Percentiles rank a stretch among this genome's conserved stretches.
Evolutionary conservation across 92 coral and sea anemone species (phyloP).

Genomic region (Zoanthus solanderi): DNA sequence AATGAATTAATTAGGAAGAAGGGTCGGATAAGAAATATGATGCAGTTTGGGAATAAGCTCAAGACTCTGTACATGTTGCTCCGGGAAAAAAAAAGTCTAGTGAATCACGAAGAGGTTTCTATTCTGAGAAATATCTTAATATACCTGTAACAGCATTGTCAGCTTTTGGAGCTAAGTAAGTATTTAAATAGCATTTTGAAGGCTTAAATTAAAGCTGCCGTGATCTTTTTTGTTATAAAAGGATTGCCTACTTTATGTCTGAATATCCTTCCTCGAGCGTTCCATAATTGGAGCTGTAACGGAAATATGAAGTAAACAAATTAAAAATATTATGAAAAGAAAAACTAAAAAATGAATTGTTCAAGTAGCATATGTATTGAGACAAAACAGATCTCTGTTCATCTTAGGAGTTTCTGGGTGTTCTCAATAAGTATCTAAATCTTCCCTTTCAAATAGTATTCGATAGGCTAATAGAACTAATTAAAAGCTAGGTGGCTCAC

Average conservation of each 20-base stretch:
- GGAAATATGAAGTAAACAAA: not conserved
- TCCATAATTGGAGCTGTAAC: not conserved
- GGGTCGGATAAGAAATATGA: not conserved
- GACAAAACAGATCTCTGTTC: not conserved
- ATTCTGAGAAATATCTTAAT: not conserved
- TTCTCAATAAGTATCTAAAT: conserved; percentile 4
- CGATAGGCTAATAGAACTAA: conserved; percentile 10
- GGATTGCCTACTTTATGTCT: conserved; percentile 12
- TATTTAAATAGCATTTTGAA: conserved; percentile 8
- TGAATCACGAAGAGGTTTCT: not conserved
- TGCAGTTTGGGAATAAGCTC: not conserved
- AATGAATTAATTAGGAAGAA: not conserved
- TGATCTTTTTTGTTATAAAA: not conserved
- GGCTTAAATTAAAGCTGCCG: not conserved
- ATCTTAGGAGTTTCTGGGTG: not conserved
- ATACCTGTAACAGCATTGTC: not conserved
- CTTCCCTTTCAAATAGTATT: not conserved
- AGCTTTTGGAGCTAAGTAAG: not conserved
- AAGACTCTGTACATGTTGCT: not conserved
- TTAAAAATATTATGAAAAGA: not conserved
- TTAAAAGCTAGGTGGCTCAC: conserved; percentile 7
- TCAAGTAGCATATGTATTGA: not conserved
- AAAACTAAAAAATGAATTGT: not conserved
- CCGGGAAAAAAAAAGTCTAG: not conserved
- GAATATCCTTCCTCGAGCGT: not conserved